phyloP scores from a whole-genome alignment of 2,797 vertebrate species.

The Aphelocoma californica region DNA sequence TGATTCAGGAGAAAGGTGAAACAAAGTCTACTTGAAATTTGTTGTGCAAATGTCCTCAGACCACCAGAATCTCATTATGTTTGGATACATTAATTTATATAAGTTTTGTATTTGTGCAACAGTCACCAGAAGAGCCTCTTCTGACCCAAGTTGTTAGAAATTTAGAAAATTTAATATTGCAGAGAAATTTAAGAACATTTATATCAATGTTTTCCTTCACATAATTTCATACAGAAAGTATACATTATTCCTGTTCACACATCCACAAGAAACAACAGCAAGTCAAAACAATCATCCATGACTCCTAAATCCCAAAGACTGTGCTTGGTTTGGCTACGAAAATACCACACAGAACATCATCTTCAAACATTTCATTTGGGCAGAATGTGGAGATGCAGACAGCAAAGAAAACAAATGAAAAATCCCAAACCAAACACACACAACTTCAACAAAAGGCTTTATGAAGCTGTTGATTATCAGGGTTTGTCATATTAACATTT shows the following conservation, averaged over 20 bases:
- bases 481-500: not conserved
- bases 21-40: not conserved
- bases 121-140: not conserved
- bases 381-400: not conserved
- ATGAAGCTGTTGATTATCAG: not conserved
- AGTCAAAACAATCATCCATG: not conserved
- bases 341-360: not conserved
- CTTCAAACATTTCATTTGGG: not conserved
- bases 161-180: not conserved
- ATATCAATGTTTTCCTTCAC: not conserved
- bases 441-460: not conserved
- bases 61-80: not conserved
- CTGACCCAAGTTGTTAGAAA: not conserved
- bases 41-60: not conserved
- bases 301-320: not conserved
- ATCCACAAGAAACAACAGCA: not conserved
- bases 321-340: not conserved
- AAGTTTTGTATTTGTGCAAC: not conserved
- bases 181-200: not conserved
- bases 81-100: not conserved
- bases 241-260: not conserved
- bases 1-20: not conserved
- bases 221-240: not conserved
- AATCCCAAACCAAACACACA: not conserved
- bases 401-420: not conserved